Conservation (phyloP, 1,140 invertebrate species). For the Berghia stephanieae region DNA sequence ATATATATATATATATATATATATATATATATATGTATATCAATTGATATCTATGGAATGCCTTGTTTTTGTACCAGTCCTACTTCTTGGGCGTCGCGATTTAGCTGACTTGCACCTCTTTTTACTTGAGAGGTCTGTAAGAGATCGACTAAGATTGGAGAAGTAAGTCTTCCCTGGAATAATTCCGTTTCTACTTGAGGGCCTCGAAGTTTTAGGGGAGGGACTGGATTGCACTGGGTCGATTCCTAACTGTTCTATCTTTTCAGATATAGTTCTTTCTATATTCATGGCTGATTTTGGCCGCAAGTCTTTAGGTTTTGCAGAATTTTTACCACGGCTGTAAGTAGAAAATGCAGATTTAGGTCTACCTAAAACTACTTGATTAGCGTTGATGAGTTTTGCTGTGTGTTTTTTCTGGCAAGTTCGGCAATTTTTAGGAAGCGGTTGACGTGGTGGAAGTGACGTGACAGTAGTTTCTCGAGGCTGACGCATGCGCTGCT, state of each 20-base stretch:
- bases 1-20: too few species aligned
- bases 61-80: too few species aligned
- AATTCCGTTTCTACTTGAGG: conserved; percentile 46
- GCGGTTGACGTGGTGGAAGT: conserved; percentile 29
- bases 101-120: too few species aligned
- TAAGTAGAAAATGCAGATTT: conserved; percentile 52
- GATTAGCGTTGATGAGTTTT: conserved; percentile 58
- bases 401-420: conserved; percentile 51
- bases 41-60: too few species aligned
- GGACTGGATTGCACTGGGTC: conserved; percentile 38
- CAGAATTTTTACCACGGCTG: conserved; percentile 45
- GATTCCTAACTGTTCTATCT: conserved; percentile 54
- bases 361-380: conserved; percentile 51
- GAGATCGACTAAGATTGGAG: not conserved
- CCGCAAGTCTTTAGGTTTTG: conserved; percentile 45
- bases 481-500: conserved; percentile 51
- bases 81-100: too few species aligned
- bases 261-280: conserved; percentile 33
- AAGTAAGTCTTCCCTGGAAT: conserved; percentile 46
- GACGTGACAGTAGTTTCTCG: conserved; percentile 39
- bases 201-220: conserved; percentile 35
- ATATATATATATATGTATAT: too few species aligned
- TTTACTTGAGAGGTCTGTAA: not conserved
- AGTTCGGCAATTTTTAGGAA: conserved; percentile 48
- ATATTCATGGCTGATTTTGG: conserved; percentile 39